These are phyloP conservation scores for Aleiodes testaceus DNA, from an alignment of 2,888 invertebrate species.

Conservation along the genomic window DNA sequence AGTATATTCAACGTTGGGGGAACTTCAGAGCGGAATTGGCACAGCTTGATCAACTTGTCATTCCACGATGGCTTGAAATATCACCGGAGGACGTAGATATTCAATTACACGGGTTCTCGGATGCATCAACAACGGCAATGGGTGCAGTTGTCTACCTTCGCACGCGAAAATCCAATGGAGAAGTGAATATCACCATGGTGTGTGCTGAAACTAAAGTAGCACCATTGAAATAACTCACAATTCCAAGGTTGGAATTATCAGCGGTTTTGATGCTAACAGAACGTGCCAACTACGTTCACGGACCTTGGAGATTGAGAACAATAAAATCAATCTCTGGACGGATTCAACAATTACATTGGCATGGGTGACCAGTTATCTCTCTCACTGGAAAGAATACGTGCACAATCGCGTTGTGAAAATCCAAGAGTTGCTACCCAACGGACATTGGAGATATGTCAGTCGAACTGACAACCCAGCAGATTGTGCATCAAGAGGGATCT, in stretches of 20 bases:
- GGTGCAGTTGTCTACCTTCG: slow-evolving; percentile 48
- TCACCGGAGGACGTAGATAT: background rate
- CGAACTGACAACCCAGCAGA: slow-evolving; percentile 45
- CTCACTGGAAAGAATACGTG: slow-evolving; percentile 51
- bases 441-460: slow-evolving; percentile 35
- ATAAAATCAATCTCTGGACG: slow-evolving; percentile 44
- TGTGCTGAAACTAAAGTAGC: background rate
- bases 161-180: background rate
- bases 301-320: background rate
- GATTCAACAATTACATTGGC: slow-evolving; percentile 45
- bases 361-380: slow-evolving; percentile 46
- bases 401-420: slow-evolving; percentile 48
- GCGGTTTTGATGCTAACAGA: too few species aligned
- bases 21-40: slow-evolving; percentile 3
- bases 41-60: background rate
- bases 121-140: slow-evolving; percentile 51
- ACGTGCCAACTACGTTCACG: slow-evolving; percentile 12
- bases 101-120: slow-evolving; percentile 51
- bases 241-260: too few species aligned
- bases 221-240: too few species aligned
- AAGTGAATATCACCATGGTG: slow-evolving; percentile 12
- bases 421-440: slow-evolving; percentile 38
- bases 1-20: background rate
- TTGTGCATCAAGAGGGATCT: background rate
- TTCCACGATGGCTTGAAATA: slow-evolving; percentile 35